Conservation (phyloP, 2,888 invertebrate genomes). For the Tetrapedia diversipes region DNA sequence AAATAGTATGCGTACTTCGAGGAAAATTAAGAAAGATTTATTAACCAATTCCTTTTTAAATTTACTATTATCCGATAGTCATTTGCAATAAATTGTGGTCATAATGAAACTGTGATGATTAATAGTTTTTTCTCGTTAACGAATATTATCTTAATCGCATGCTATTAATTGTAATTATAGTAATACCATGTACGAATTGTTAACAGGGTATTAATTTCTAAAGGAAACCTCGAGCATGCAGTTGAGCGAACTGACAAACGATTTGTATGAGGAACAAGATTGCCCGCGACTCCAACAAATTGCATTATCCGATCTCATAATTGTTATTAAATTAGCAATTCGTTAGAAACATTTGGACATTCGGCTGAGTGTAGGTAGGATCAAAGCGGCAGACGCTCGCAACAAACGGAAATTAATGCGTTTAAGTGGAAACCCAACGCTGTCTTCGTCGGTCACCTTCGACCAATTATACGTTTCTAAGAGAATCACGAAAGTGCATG, state of each 20-base stretch:
- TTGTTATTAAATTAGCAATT: constrained; percentile 29
- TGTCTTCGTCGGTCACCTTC: constrained; percentile 63
- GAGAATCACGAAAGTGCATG: constrained; percentile 52
- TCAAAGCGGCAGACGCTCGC: constrained; percentile 26
- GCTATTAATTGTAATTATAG: too few species aligned
- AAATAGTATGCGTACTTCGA: neutral
- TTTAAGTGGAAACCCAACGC: constrained; percentile 69
- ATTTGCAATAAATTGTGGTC: too few species aligned
- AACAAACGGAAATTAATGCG: constrained; percentile 60
- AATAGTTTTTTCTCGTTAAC: too few species aligned
- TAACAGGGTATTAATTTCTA: neutral
- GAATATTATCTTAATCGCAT: too few species aligned
- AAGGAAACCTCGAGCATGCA: neutral
- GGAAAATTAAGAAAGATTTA: neutral
- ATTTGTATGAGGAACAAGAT: neutral
- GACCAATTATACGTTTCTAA: constrained; percentile 70
- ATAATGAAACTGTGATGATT: too few species aligned
- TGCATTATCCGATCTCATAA: neutral
- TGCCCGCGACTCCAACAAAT: neutral
- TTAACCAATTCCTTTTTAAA: too few species aligned
- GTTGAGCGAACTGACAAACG: neutral
- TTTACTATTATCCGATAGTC: too few species aligned
- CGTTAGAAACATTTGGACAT: constrained; percentile 5
- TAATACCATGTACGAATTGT: too few species aligned
- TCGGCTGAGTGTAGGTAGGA: neutral